A percentile compares a stretch with the other conserved stretches of the same genome.
These are phyloP conservation scores for Eudyptes chrysolophus DNA, from an alignment of 2,113 vertebrate genomes.

Conservation along the genomic window DNA sequence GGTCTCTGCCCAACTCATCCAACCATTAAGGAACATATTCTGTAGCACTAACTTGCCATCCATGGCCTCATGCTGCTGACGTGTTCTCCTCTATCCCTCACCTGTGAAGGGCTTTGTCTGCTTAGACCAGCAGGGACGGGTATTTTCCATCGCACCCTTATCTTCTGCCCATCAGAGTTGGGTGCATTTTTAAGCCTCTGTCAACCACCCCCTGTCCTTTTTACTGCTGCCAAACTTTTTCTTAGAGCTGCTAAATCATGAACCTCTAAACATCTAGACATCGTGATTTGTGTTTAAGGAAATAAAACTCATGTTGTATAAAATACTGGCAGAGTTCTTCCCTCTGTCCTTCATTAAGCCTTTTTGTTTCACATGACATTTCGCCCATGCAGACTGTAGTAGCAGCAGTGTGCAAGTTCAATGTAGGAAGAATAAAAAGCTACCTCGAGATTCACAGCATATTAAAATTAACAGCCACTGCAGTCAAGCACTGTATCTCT, in stretches of 20 bases:
- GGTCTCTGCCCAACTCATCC: neutral
- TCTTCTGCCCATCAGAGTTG: neutral
- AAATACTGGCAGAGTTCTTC: constrained; percentile 38
- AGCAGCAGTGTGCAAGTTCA: neutral
- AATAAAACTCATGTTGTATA: constrained; percentile 63
- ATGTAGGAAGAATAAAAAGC: constrained; percentile 56
- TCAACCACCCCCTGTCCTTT: neutral
- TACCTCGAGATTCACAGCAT: constrained; percentile 65
- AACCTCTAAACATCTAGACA: constrained; percentile 42
- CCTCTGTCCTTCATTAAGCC: constrained; percentile 42
- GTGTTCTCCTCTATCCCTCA: neutral
- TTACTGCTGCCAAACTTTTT: constrained; percentile 24
- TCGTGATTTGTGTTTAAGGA: constrained; percentile 57
- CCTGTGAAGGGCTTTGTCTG: constrained; percentile 31
- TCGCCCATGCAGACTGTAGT: constrained; percentile 5
- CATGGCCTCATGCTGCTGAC: neutral
- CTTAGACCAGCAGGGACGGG: neutral
- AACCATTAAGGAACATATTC: neutral
- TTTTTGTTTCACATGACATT: neutral
- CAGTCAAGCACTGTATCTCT: constrained; percentile 72
- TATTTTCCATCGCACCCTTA: neutral
- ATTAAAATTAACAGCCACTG: constrained; percentile 75
- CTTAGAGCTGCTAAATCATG: constrained; percentile 46
- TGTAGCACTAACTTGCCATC: neutral
- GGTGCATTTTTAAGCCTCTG: neutral